Percentiles rank a stretch among this genome's conserved stretches.
Evolutionary conservation across 2,113 vertebrate genomes (phyloP).

Genomic region (Muntiacus muntjak): DNA sequence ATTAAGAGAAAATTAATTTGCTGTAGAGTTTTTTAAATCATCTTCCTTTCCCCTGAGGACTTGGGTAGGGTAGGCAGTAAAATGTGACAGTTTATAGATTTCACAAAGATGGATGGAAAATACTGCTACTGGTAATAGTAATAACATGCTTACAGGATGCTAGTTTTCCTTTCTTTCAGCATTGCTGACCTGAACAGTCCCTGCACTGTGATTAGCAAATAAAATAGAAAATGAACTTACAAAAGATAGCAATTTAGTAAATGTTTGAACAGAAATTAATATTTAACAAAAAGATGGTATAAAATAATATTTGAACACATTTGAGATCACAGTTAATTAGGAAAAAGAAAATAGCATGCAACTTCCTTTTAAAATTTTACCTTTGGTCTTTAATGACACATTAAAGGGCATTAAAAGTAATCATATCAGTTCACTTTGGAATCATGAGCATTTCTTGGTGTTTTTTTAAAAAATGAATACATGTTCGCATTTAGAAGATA

Average conservation of each 20-base stretch:
- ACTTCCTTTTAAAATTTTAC: neutral
- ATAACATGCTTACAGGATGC: neutral
- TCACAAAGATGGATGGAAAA: neutral
- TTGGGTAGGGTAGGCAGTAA: neutral
- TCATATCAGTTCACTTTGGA: neutral
- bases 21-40: neutral
- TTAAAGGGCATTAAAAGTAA: neutral
- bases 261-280: constrained; percentile 28
- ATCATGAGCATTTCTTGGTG: neutral
- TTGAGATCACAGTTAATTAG: neutral
- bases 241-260: neutral
- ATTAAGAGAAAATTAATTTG: constrained; percentile 18
- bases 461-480: neutral
- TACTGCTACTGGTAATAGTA: neutral
- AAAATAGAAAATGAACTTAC: constrained; percentile 19
- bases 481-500: neutral
- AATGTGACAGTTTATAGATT: neutral
- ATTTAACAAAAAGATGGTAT: neutral
- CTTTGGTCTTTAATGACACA: neutral
- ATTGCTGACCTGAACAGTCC: neutral
- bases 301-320: constrained; percentile 45
- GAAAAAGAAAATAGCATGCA: neutral
- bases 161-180: neutral
- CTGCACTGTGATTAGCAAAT: neutral
- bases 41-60: neutral